A percentile compares a stretch with the other conserved stretches of the same genome.
These are phyloP conservation scores for Corvus moneduloides DNA, from an alignment of 2,113 vertebrate species.

Conservation along the genomic window DNA sequence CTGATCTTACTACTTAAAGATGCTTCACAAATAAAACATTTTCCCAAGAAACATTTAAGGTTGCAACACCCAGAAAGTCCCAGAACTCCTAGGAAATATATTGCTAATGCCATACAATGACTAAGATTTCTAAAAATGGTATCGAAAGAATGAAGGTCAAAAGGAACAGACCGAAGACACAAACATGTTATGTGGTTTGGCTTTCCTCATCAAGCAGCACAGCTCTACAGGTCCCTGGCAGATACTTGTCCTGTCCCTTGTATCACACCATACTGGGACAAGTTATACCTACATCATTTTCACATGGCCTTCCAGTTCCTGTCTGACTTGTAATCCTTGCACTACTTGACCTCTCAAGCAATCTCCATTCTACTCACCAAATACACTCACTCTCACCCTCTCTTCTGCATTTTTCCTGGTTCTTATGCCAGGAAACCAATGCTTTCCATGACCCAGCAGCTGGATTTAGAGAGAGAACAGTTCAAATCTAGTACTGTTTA, in stretches of 20 bases:
- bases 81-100: constrained; percentile 2
- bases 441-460: constrained; percentile 2
- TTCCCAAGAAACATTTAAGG: not conserved
- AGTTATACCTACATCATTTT: not conserved
- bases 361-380: not conserved
- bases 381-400: not conserved
- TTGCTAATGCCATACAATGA: not conserved
- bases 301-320: not conserved
- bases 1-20: not conserved
- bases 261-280: not conserved
- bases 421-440: not conserved
- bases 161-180: not conserved
- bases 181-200: not conserved
- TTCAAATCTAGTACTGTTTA: constrained; percentile 24
- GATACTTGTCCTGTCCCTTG: not conserved
- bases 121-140: constrained; percentile 36
- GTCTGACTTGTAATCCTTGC: fast-evolving
- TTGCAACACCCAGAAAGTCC: not conserved
- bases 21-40: constrained; percentile 5
- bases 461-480: not conserved
- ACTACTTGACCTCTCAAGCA: not conserved
- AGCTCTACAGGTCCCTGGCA: not conserved
- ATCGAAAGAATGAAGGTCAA: not conserved
- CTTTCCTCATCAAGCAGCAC: not conserved
- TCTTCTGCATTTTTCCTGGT: not conserved